Percentiles rank a stretch among this genome's conserved stretches.
These are phyloP conservation scores for Nebria ingens DNA, from an alignment of 1,140 invertebrate genomes.

Conservation along the genomic window DNA sequence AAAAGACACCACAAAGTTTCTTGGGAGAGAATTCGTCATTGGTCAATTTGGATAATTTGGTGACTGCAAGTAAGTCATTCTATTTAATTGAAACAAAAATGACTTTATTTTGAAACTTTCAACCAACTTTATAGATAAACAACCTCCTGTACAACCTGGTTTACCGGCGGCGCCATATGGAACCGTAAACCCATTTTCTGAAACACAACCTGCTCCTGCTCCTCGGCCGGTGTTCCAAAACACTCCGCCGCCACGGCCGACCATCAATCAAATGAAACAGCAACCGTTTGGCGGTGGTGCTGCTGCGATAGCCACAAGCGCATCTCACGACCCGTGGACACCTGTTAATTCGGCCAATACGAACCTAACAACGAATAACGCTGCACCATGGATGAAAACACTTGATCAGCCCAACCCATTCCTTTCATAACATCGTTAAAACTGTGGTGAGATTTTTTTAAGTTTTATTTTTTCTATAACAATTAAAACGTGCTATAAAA, in stretches of 20 bases:
- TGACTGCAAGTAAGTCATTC: conserved; percentile 42
- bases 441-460: too few relatives aligned
- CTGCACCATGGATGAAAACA: conserved; percentile 12
- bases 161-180: conserved; percentile 22
- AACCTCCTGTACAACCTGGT: conserved; percentile 22
- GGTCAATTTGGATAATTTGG: conserved; percentile 91
- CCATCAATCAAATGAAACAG: conserved; percentile 45
- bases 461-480: too few relatives aligned
- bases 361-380: conserved; percentile 15
- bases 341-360: conserved; percentile 26
- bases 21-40: conserved; percentile 88
- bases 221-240: conserved; percentile 28
- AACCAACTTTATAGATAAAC: conserved; percentile 21
- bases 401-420: conserved; percentile 15
- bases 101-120: too few relatives aligned
- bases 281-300: conserved; percentile 29
- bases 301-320: conserved; percentile 26
- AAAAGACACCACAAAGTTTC: conserved; percentile 86
- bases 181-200: conserved; percentile 38
- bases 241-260: conserved; percentile 32
- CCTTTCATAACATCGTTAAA: conserved; percentile 10
- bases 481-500: too few relatives aligned
- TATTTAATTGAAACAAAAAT: conserved; percentile 4
- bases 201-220: conserved; percentile 19
- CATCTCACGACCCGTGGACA: conserved; percentile 34